A percentile compares a stretch with the other conserved stretches of the same genome.
Evolutionary conservation across 2,888 invertebrate genomes (phyloP).

Genomic region (Papilio gigon): DNA sequence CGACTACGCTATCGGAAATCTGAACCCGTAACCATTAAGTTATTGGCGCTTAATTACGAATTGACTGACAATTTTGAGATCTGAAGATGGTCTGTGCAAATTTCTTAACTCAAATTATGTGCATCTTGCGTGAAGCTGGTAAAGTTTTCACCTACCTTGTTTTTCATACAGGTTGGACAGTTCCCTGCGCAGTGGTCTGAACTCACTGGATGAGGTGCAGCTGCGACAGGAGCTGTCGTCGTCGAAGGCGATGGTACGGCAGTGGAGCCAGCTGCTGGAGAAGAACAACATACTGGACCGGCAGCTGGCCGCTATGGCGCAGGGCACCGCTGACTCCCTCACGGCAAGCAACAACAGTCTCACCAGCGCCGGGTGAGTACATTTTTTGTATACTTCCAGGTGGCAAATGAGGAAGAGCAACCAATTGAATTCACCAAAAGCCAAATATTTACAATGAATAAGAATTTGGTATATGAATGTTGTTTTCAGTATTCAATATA

Average conservation of each 20-base stretch:
- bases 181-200: slow-evolving; percentile 77
- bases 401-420: background rate
- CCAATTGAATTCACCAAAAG: background rate
- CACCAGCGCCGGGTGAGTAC: slow-evolving; percentile 75
- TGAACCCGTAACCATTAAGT: no score
- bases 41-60: no score
- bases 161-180: slow-evolving; percentile 67
- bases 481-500: background rate
- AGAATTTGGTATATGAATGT: background rate
- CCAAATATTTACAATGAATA: background rate
- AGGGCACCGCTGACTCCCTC: slow-evolving; percentile 75
- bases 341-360: slow-evolving; percentile 78
- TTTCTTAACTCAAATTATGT: no score
- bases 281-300: slow-evolving; percentile 75
- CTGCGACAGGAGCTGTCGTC: slow-evolving; percentile 75
- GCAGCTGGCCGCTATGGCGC: slow-evolving; percentile 76
- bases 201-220: slow-evolving; percentile 77
- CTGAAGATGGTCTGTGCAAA: no score
- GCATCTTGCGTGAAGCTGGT: no score
- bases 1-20: no score
- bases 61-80: no score
- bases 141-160: no score
- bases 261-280: slow-evolving; percentile 77
- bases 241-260: slow-evolving; percentile 72
- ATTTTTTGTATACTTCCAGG: background rate